Conservation (phyloP, 2,888 invertebrate species). For the Corythucha ciliata region DNA sequence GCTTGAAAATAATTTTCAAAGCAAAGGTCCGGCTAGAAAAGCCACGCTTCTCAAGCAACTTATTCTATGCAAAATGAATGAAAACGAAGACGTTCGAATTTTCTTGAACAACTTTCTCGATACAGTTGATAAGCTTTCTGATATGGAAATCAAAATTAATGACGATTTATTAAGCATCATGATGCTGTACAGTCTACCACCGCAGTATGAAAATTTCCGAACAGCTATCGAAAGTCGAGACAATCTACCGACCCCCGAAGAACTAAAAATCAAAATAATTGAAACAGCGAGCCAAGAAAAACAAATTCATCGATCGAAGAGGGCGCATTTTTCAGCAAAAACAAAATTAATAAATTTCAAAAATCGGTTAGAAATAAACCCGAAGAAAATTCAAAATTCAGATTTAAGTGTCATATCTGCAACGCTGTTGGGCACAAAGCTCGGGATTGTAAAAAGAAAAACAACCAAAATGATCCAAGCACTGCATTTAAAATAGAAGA, state of each 20-base stretch:
- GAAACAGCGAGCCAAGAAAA: too few relatives aligned
- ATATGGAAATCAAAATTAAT: slow-evolving; percentile 9
- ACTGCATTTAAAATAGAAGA: too few relatives aligned
- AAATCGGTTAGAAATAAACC: too few relatives aligned
- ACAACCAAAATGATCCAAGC: too few relatives aligned
- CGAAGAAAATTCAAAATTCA: too few relatives aligned
- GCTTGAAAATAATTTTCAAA: neutral
- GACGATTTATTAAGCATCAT: slow-evolving; percentile 3
- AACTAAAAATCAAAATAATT: slow-evolving; percentile 8
- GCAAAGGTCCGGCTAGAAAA: neutral
- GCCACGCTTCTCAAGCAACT: slow-evolving; percentile 7
- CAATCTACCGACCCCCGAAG: slow-evolving; percentile 5
- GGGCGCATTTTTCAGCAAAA: too few relatives aligned
- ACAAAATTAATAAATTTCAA: too few relatives aligned
- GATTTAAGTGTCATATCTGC: too few relatives aligned
- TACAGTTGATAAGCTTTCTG: slow-evolving; percentile 9
- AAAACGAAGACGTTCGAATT: neutral
- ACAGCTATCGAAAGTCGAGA: slow-evolving; percentile 7
- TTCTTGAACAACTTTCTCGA: slow-evolving; percentile 5
- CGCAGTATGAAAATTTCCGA: slow-evolving; percentile 6
- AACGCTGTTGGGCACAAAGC: too few relatives aligned
- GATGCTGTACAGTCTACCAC: slow-evolving; percentile 10
- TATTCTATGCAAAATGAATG: slow-evolving; percentile 7
- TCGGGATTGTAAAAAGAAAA: too few relatives aligned
- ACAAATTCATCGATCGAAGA: too few relatives aligned